Evolutionary conservation across 2,797 vertebrate species (phyloP), one percentile per base, ranked within the genome.

Genomic region (Chiroxiphia lanceolata): DNA sequence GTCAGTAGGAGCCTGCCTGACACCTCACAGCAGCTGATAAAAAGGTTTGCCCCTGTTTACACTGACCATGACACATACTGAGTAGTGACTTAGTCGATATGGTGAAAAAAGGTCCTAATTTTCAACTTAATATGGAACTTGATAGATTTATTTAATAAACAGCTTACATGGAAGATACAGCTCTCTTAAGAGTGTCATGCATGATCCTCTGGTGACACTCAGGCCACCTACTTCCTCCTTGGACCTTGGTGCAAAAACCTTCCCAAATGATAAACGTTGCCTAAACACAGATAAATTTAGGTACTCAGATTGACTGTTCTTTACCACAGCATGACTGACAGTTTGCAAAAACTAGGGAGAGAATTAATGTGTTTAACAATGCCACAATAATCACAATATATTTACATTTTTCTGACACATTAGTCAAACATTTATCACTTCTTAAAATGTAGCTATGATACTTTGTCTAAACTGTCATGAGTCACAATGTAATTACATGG

Each of bases 401-500:
- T 98, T 98, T 98, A 97, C 97, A 97, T 95, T 94, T 97, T 97
- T 93, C 87, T 97, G 93, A 97, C 91, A 96, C 96, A 96, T 98
- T 97, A 97, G 95, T 98, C 94, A 97, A 98, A 97, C 97, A 97
- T 97, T 97, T 96, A 97, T 97, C 97, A 94, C 93, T 95, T 95
- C 95, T 97, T 96, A 96, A 97, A 95, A 97, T 83, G 94, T 57
- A 97, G 96, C 97, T 96, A 96, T 84, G 89, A 96, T 96, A 96
- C 95, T 97, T 98, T 97, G 94, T 97, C 95, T 97, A 95, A 98
- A 95, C 93, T 96, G 94, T 95, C 97, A 97, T 96, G 96, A 97
- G 90, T 97, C 97, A 96, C 94, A 96, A 96, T 94, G 95, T 97
- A 98, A 98, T 98, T 98, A 97, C 96, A 98, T 96, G 96, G 96